Conservation (phyloP, 2,113 vertebrate species). For the Sterna hirundo region DNA sequence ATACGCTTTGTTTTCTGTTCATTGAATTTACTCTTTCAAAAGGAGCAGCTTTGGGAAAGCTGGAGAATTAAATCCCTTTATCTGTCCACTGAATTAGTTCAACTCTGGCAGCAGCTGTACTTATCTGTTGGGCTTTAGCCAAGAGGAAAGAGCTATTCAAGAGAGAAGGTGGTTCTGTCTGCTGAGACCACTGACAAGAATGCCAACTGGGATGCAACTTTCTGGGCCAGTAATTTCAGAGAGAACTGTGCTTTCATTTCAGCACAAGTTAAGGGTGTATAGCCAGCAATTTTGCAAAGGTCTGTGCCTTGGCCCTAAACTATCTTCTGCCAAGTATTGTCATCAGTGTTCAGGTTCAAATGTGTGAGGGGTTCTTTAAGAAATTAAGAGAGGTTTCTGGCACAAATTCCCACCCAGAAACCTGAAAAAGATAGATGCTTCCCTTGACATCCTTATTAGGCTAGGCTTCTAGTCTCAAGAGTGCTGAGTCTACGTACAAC, state of each 20-base stretch:
- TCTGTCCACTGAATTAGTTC: constrained; percentile 9
- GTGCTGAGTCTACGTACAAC: not conserved
- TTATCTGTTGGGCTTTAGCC: not conserved
- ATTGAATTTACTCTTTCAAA: constrained; percentile 10
- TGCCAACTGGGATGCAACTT: not conserved
- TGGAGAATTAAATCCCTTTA: constrained; percentile 40
- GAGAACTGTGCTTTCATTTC: not conserved
- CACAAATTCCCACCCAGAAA: not conserved
- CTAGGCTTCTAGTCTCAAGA: not conserved
- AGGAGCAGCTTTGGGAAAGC: not conserved
- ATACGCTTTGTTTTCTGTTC: not conserved
- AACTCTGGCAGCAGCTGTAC: not conserved
- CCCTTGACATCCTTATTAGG: not conserved
- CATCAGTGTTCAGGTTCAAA: not conserved
- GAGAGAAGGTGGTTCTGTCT: constrained; percentile 15
- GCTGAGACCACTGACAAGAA: not conserved
- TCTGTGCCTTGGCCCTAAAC: not conserved
- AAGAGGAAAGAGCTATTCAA: not conserved
- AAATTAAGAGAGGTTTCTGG: not conserved
- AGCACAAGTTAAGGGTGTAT: not conserved
- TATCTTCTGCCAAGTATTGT: not conserved
- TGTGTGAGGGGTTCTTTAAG: not conserved
- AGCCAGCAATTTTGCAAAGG: not conserved
- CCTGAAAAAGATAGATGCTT: not conserved
- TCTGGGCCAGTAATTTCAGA: constrained; percentile 14